Conservation (phyloP, 2,113 vertebrate species). For the Prietella phreatophila region DNA sequence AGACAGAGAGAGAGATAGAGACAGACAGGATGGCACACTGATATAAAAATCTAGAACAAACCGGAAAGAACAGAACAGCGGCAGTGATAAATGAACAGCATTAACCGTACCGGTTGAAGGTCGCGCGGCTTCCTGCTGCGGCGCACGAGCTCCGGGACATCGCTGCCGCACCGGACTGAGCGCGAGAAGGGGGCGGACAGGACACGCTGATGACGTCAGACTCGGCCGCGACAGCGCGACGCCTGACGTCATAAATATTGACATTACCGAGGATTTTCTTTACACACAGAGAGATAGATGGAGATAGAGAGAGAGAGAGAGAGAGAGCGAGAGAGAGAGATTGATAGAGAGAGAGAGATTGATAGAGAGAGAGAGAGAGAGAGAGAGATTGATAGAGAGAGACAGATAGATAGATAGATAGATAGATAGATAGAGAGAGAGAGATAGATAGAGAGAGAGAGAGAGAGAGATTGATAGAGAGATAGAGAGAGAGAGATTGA, state of each 20-base stretch:
- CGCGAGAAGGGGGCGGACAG: conserved; percentile 1
- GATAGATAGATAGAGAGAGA: too few relatives aligned
- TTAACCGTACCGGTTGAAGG: conserved; percentile 7
- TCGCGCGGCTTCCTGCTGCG: neutral
- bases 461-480: too few relatives aligned
- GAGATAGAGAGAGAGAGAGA: neutral
- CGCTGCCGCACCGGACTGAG: conserved; percentile 7
- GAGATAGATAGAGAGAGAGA: too few relatives aligned
- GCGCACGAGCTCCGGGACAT: conserved; percentile 24
- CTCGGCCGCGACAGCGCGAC: neutral
- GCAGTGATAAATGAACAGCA: neutral
- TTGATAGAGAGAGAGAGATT: too few relatives aligned
- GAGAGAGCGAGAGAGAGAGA: neutral
- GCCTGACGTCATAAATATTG: neutral
- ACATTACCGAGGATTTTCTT: neutral
- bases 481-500: too few relatives aligned
- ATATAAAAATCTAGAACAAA: neutral
- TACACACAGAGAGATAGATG: neutral
- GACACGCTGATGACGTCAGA: conserved; percentile 20
- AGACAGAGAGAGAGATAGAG: neutral
- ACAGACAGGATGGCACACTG: neutral
- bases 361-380: too few relatives aligned
- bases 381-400: too few relatives aligned
- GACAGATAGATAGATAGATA: too few relatives aligned
- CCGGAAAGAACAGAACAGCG: neutral